Evolutionary conservation across 2,113 vertebrate species (phyloP), one percentile per base, ranked within the genome.

Genomic region (Dipodomys stephensi): DNA sequence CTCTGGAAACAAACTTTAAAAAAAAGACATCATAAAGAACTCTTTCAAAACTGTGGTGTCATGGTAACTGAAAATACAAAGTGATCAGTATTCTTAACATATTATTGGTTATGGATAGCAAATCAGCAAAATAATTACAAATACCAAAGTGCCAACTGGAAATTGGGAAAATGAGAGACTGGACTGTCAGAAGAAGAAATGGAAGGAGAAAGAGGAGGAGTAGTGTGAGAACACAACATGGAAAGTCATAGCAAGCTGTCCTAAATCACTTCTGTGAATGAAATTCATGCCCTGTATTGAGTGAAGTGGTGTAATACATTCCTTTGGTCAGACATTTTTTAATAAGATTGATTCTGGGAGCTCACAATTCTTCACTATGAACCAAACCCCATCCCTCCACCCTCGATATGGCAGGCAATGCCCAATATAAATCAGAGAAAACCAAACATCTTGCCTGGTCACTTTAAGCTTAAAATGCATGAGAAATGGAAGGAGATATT

Each of bases 381-480:
- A 82, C n/a, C 71, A 15, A 39, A 39, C 35, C 35, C 35, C 39
- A 39, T 0, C 35, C 39, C 39, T 39, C 39, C 39, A 39, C 27
- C 20, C 12, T 1, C 18, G 22, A 46, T 73, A 88, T 72, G 64
- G 20, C 10, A 72, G 28, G 20, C 91, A 87, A 93, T 35, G 1
- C n/a, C 71, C 25, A 57, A 8, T 81, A 87, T 93, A 92, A 76
- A 77, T 73, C 7, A 85, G 35, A 90, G 28, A 35, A 94, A 95
- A 96, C 87, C 19, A 1, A 93, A 27, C 44, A 91, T 77, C 12
- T 57, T 94, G 30, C 30, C 22, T 77, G n/a, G 30, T 81, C 68
- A 83, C 27, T 87, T 93, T 27, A 85, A 46, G 69, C 15, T 77
- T 71, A 30, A 90, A 90, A 60, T 74, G 4, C 27, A 25, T 64